Evolutionary conservation across 2,888 invertebrate genomes (phyloP).

Genomic region (Diaperis boleti): DNA sequence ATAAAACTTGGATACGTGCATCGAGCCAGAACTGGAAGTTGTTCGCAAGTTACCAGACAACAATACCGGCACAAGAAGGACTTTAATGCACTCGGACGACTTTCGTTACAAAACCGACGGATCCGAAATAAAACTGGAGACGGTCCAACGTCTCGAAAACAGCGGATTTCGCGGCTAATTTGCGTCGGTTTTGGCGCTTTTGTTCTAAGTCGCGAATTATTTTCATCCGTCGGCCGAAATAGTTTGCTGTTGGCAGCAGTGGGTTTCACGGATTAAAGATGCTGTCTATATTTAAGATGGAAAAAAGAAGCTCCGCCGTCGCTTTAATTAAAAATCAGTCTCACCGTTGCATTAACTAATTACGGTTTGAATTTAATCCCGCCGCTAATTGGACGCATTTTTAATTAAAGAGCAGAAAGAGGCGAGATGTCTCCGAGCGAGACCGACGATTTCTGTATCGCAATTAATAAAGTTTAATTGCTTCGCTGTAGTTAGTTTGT

Average conservation of each 20-base stretch:
- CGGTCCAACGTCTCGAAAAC: constrained; percentile 13
- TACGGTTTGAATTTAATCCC: constrained; percentile 19
- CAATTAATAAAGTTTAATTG: constrained; percentile 37
- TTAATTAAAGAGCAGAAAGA: constrained; percentile 24
- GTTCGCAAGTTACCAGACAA: neutral
- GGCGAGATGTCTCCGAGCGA: constrained; percentile 11
- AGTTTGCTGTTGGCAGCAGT: neutral
- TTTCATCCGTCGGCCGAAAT: neutral
- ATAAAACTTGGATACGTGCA: neutral
- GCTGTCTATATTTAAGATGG: neutral
- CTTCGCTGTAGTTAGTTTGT: constrained; percentile 22
- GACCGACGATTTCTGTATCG: constrained; percentile 22
- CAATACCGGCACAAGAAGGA: neutral
- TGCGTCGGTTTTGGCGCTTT: constrained; percentile 15
- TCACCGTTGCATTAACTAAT: constrained; percentile 24
- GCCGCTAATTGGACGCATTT: constrained; percentile 26
- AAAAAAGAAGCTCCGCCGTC: neutral
- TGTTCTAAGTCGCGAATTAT: constrained; percentile 7
- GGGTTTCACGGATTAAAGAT: neutral
- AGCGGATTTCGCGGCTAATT: constrained; percentile 1
- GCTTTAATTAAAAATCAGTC: constrained; percentile 16
- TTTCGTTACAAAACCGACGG: constrained; percentile 17
- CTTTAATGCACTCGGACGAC: neutral
- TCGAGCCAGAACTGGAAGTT: neutral
- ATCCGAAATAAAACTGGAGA: constrained; percentile 17